These are phyloP conservation scores for Lasioglossum figueresi DNA, from an alignment of 2,888 invertebrate genomes.

Conservation along the genomic window DNA sequence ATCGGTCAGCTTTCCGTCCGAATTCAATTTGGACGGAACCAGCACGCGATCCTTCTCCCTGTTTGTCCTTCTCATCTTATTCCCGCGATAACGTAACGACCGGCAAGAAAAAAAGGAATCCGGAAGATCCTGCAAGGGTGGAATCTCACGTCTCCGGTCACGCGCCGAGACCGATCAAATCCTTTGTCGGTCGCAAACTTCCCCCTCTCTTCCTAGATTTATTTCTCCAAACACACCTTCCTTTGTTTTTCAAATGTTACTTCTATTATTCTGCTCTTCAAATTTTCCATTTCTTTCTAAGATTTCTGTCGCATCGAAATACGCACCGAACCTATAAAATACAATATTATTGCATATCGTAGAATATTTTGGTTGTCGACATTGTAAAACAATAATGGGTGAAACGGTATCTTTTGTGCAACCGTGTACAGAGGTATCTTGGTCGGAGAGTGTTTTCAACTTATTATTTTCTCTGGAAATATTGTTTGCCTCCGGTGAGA, in stretches of 20 bases:
- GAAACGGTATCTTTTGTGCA: too few species aligned
- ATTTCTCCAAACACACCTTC: background rate
- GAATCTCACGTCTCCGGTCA: background rate
- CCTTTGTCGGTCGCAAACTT: background rate
- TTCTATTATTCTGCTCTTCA: background rate
- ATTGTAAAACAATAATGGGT: too few species aligned
- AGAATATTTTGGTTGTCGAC: too few species aligned
- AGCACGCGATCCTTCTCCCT: conserved; percentile 20
- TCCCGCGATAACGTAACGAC: background rate
- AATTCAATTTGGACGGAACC: conserved; percentile 73
- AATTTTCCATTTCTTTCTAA: background rate
- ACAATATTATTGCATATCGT: too few species aligned
- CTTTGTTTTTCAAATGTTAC: background rate
- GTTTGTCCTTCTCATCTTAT: conserved; percentile 1
- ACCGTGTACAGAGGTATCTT: too few species aligned
- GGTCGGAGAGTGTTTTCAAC: background rate
- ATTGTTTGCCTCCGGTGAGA: background rate
- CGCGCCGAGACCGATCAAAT: background rate
- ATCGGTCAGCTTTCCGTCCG: conserved; percentile 55
- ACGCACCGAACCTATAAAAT: too few species aligned
- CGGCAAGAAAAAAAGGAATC: background rate
- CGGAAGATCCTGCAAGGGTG: background rate
- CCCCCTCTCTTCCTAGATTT: background rate
- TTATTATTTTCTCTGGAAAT: background rate
- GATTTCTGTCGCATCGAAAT: background rate